Evolutionary conservation across 2,888 invertebrate species (phyloP).

Genomic region (Eristalis arbustorum): DNA sequence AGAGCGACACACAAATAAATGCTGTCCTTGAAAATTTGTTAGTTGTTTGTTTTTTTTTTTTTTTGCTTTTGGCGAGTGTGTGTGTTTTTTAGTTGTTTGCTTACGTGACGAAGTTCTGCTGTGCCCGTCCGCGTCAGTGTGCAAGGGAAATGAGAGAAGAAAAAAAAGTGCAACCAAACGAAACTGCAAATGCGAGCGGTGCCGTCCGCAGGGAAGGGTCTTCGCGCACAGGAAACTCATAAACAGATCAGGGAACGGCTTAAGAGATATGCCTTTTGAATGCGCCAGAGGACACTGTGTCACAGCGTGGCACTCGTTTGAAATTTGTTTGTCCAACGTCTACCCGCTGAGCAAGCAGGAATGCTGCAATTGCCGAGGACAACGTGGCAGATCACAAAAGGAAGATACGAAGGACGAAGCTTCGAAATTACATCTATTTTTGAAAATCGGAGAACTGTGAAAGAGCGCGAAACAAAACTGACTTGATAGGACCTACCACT

Average conservation of each 20-base stretch:
- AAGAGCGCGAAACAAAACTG: too few species aligned
- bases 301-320: not conserved
- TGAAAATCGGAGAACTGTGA: too few species aligned
- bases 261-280: not conserved
- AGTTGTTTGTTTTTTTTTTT: not conserved
- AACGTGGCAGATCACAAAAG: too few species aligned
- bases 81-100: not conserved
- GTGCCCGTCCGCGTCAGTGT: not conserved
- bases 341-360: not conserved
- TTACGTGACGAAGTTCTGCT: not conserved
- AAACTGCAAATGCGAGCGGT: constrained; percentile 10
- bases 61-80: not conserved
- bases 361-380: too few species aligned
- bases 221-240: constrained; percentile 13
- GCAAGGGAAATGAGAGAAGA: not conserved
- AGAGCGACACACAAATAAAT: constrained; percentile 37
- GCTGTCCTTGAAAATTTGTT: constrained; percentile 47
- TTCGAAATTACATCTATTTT: too few species aligned
- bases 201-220: not conserved
- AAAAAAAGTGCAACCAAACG: not conserved
- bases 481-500: too few species aligned
- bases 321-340: not conserved
- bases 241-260: not conserved
- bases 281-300: not conserved
- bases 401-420: too few species aligned